Evolutionary conservation across 2,797 vertebrate genomes (phyloP).

Genomic region (Rhinophrynus dorsalis): DNA sequence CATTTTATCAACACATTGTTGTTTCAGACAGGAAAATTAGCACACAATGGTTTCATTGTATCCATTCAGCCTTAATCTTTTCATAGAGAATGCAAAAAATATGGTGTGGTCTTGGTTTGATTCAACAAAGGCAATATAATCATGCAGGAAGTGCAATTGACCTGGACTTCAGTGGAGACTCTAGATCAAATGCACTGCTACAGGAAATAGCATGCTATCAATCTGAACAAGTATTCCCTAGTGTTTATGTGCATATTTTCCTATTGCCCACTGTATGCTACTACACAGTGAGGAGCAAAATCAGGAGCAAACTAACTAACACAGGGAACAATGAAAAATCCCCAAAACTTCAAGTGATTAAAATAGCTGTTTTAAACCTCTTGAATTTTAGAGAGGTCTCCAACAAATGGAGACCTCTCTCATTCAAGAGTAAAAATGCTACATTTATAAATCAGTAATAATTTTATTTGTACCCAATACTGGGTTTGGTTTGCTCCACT

Average conservation of each 20-base stretch:
- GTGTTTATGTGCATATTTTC: no score
- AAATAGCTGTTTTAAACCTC: no score
- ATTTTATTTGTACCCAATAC: no score
- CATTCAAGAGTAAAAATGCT: background rate
- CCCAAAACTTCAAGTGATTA: no score
- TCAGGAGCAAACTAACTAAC: no score
- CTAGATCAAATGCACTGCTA: background rate
- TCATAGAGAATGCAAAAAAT: background rate
- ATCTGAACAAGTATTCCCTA: background rate
- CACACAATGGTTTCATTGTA: slow-evolving; percentile 18
- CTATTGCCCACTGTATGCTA: no score
- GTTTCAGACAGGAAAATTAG: background rate
- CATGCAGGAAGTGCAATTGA: background rate
- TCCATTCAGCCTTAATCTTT: background rate
- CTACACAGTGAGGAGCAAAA: no score
- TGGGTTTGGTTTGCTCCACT: no score
- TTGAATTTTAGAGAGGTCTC: no score
- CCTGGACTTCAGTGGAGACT: background rate
- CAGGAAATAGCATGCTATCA: background rate
- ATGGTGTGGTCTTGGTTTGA: background rate
- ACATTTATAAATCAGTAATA: no score
- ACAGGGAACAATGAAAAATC: no score
- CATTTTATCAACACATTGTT: slow-evolving; percentile 23
- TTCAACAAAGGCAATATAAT: background rate
- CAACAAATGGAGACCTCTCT: no score